These are phyloP conservation scores for Zhuqinia jingwanae DNA, from an alignment of 2,888 invertebrate species.

Conservation along the genomic window DNA sequence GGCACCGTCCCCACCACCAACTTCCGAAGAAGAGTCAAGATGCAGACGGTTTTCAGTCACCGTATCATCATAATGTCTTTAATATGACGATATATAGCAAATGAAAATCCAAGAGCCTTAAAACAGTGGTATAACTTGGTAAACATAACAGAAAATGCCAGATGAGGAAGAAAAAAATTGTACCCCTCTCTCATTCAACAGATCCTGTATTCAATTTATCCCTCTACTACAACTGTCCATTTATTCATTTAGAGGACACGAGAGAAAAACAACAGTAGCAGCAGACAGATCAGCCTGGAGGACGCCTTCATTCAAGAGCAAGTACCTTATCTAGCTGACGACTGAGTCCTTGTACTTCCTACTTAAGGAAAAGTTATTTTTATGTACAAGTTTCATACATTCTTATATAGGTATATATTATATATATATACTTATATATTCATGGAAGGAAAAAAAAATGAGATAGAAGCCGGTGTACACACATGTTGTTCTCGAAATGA, in stretches of 20 bases:
- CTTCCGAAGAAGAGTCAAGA: slow-evolving; percentile 20
- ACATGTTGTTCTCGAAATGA: slow-evolving; percentile 57
- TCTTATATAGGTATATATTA: too few species aligned
- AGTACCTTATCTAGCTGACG: slow-evolving; percentile 56
- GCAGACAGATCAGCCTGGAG: slow-evolving; percentile 46
- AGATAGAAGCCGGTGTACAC: slow-evolving; percentile 51
- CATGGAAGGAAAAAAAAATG: slow-evolving; percentile 7
- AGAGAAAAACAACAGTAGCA: slow-evolving; percentile 42
- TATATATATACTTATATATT: neutral
- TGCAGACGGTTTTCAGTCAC: slow-evolving; percentile 28
- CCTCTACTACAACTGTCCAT: too few species aligned
- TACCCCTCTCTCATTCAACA: neutral
- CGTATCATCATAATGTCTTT: neutral
- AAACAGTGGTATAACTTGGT: neutral
- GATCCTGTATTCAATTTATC: too few species aligned
- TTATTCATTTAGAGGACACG: slow-evolving; percentile 3
- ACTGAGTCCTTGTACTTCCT: slow-evolving; percentile 64
- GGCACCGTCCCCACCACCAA: slow-evolving; percentile 30
- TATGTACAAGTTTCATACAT: slow-evolving; percentile 6
- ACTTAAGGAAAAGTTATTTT: slow-evolving; percentile 29
- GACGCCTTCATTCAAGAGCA: slow-evolving; percentile 62
- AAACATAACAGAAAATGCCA: neutral
- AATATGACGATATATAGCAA: neutral
- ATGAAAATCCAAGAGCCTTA: neutral
- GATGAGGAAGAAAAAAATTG: slow-evolving; percentile 5